These are phyloP conservation scores for Oasisia sp. DNA, from an alignment of 2,888 invertebrate species.

Conservation along the genomic window DNA sequence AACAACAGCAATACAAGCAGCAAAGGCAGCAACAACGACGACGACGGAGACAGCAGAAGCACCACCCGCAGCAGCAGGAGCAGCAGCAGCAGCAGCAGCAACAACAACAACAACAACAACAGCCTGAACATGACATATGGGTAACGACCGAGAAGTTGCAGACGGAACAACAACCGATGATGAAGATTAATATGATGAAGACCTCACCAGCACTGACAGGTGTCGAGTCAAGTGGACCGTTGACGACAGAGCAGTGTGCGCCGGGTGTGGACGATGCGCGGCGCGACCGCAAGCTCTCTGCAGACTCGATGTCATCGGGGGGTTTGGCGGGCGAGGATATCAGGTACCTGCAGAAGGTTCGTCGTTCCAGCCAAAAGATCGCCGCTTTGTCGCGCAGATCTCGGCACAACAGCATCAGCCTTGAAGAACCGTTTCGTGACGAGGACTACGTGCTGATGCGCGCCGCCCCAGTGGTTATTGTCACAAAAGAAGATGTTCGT, in stretches of 20 bases:
- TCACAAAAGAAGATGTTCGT: constrained; percentile 3
- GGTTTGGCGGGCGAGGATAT: background rate
- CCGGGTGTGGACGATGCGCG: background rate
- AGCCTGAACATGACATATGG: background rate
- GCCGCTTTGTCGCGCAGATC: background rate
- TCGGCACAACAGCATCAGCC: background rate
- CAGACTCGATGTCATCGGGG: background rate
- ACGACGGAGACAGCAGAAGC: too few relatives aligned
- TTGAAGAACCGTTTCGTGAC: background rate
- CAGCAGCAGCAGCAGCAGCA: background rate
- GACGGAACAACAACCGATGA: background rate
- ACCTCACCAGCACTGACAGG: background rate
- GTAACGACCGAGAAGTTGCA: background rate
- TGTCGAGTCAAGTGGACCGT: background rate
- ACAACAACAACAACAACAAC: background rate
- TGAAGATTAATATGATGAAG: background rate
- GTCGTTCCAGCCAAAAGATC: background rate
- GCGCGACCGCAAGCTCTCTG: background rate
- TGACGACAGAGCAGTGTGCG: background rate
- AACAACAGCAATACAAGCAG: background rate
- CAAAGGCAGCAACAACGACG: background rate
- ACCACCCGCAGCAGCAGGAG: background rate
- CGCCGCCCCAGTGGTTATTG: background rate
- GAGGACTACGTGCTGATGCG: background rate
- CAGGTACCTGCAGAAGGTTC: background rate